A percentile compares a stretch with the other conserved stretches of the same genome.
Evolutionary conservation across 2,888 invertebrate species (phyloP).

Genomic region (Endotricha flammealis): DNA sequence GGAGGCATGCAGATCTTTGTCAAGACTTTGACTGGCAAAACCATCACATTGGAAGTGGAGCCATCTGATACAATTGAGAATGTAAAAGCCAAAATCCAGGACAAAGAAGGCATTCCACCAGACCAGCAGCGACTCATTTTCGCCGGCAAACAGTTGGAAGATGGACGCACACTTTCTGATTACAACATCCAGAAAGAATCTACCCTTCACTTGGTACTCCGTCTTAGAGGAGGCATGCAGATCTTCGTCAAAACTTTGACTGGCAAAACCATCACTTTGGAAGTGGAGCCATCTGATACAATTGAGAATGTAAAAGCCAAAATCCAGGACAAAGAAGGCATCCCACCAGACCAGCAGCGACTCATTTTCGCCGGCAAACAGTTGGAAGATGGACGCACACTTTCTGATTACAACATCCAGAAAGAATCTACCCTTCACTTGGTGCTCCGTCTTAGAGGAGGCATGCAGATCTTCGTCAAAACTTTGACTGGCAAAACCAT

Average conservation of each 20-base stretch:
- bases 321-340: slow-evolving; percentile 30
- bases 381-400: slow-evolving; percentile 21
- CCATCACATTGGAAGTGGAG: slow-evolving; percentile 23
- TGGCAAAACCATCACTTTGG: slow-evolving; percentile 18
- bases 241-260: slow-evolving; percentile 20
- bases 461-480: slow-evolving; percentile 37
- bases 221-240: slow-evolving; percentile 19
- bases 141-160: slow-evolving; percentile 17
- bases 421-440: slow-evolving; percentile 35
- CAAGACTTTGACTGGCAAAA: slow-evolving; percentile 23
- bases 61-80: slow-evolving; percentile 19
- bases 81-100: slow-evolving; percentile 22
- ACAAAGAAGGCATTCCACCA: slow-evolving; percentile 21
- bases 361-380: slow-evolving; percentile 23
- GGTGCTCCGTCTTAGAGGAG: slow-evolving; percentile 30
- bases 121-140: slow-evolving; percentile 17
- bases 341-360: slow-evolving; percentile 29
- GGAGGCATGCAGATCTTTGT: slow-evolving; percentile 26
- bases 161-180: slow-evolving; percentile 18
- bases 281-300: slow-evolving; percentile 18
- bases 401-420: slow-evolving; percentile 36
- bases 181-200: slow-evolving; percentile 19
- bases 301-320: slow-evolving; percentile 21
- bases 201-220: slow-evolving; percentile 14
- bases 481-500: slow-evolving; percentile 34